phyloP scores from a whole-genome alignment of 2,888 invertebrate species.

The Mimachlamys varia region DNA sequence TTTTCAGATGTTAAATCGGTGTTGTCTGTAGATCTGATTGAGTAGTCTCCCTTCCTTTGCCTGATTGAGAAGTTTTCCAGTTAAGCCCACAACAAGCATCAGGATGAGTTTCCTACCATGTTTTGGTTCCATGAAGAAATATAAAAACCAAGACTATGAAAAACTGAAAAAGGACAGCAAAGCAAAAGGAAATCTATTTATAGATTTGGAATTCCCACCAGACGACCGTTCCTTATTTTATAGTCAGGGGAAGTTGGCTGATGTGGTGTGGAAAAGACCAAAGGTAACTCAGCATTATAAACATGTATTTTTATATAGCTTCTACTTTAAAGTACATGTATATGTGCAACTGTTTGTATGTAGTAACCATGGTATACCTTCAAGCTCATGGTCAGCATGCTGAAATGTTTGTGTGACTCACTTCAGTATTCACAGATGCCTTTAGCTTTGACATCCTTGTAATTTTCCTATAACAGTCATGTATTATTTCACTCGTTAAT shows the following conservation, averaged over 20 bases:
- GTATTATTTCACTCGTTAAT: no score
- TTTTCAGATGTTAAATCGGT: not conserved
- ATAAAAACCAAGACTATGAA: constrained; percentile 82
- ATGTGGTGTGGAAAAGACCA: constrained; percentile 80
- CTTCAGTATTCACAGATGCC: no score
- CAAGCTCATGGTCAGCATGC: no score
- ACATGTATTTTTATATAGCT: no score
- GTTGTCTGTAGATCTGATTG: not conserved
- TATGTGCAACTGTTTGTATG: no score
- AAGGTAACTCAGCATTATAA: constrained; percentile 67
- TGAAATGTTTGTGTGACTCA: no score
- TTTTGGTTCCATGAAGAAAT: constrained; percentile 72
- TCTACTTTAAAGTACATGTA: no score
- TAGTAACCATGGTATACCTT: no score
- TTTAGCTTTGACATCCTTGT: no score
- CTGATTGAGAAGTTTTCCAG: not conserved
- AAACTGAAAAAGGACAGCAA: constrained; percentile 81
- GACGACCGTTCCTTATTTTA: constrained; percentile 80
- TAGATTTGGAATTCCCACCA: constrained; percentile 84
- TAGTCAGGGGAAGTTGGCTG: constrained; percentile 73
- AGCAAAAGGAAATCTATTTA: constrained; percentile 81
- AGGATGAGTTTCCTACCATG: constrained; percentile 69
- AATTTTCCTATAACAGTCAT: no score
- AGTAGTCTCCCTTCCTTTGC: not conserved
- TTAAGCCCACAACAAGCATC: not conserved